Conservation (phyloP, 2,797 vertebrate species). For the Atherinosoma microstoma region DNA sequence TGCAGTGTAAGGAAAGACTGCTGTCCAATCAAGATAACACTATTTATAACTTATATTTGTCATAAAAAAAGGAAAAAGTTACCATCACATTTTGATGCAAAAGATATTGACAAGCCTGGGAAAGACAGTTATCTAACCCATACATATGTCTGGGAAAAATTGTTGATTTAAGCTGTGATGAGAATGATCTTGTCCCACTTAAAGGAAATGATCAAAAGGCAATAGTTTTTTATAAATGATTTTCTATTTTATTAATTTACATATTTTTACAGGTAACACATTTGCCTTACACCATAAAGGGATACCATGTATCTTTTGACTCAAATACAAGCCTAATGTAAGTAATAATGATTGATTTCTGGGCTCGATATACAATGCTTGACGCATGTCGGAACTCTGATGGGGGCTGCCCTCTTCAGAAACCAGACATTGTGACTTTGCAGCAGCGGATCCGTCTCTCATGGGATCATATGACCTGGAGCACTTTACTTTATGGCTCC, state of each 20-base stretch:
- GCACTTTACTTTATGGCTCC: too few relatives aligned
- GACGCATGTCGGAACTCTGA: too few relatives aligned
- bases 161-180: neutral
- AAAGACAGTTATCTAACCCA: neutral
- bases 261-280: neutral
- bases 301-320: too few relatives aligned
- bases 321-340: too few relatives aligned
- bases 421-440: too few relatives aligned
- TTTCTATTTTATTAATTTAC: neutral
- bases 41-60: neutral
- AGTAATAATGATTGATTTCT: too few relatives aligned
- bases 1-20: slow-evolving; percentile 21
- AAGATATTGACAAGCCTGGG: neutral
- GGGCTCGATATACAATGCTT: too few relatives aligned
- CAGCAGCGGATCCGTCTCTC: too few relatives aligned
- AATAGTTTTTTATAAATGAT: neutral
- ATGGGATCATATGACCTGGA: too few relatives aligned
- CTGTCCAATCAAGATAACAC: neutral
- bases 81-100: neutral
- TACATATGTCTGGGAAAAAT: neutral
- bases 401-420: too few relatives aligned
- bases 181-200: neutral
- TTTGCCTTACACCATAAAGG: neutral
- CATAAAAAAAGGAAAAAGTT: neutral
- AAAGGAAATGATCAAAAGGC: neutral